These are phyloP conservation scores for Petrocephalus sullivani DNA, from an alignment of 2,797 vertebrate genomes.

Conservation along the genomic window DNA sequence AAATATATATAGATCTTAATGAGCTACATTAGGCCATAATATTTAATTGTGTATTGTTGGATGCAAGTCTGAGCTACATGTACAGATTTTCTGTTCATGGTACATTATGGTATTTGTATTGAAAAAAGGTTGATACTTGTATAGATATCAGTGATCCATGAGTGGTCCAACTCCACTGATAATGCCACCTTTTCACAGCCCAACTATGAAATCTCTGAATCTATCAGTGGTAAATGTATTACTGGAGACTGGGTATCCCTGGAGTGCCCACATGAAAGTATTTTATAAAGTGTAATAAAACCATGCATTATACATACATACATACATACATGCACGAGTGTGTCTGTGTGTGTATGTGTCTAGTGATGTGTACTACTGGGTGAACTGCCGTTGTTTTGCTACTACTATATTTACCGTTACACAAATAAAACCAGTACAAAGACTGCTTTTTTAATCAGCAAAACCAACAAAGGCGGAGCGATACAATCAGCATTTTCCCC, in stretches of 20 bases:
- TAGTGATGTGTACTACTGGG: background rate
- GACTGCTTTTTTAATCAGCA: constrained; percentile 9
- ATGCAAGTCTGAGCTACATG: background rate
- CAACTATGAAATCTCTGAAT: background rate
- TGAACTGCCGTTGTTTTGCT: background rate
- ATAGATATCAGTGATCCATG: background rate
- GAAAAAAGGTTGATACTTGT: background rate
- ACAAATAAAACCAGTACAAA: background rate
- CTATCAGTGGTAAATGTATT: no score
- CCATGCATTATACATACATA: background rate
- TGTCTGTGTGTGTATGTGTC: background rate
- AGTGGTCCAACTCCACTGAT: background rate
- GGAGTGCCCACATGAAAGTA: no score
- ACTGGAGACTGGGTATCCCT: no score
- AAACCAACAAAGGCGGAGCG: constrained; percentile 20
- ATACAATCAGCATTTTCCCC: constrained; percentile 42
- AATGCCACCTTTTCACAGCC: background rate
- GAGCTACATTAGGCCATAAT: background rate
- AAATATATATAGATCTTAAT: background rate
- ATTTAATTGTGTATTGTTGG: background rate
- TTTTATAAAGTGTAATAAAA: no score
- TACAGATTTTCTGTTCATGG: background rate
- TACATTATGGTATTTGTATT: background rate
- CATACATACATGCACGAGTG: background rate
- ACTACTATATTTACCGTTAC: background rate